Conservation (phyloP, 2,888 invertebrate species). For the Hybos culiciformis region DNA sequence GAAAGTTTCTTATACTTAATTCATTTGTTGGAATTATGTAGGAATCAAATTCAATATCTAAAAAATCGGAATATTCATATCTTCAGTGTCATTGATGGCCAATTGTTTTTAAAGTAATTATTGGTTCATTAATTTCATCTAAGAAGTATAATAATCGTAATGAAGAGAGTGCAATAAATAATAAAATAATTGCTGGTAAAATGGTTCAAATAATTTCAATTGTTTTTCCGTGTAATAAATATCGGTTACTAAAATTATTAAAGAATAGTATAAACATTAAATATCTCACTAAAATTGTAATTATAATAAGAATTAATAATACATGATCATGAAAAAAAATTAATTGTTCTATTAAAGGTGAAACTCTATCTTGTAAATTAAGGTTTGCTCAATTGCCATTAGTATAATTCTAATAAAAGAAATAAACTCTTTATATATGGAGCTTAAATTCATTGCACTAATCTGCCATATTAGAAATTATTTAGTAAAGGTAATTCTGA, state of each 20-base stretch:
- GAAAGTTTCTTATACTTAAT: constrained; percentile 37
- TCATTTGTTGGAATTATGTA: constrained; percentile 42
- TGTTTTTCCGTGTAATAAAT: constrained; percentile 43
- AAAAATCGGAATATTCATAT: constrained; percentile 52
- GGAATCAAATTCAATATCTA: constrained; percentile 45
- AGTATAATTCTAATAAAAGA: constrained; percentile 46
- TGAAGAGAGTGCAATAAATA: constrained; percentile 49
- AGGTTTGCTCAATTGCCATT: constrained; percentile 44
- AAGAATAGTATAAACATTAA: constrained; percentile 42
- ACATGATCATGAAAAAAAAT: constrained; percentile 49
- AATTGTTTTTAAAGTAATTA: constrained; percentile 46
- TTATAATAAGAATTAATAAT: constrained; percentile 46
- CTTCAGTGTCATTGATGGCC: constrained; percentile 54
- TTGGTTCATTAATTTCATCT: constrained; percentile 46
- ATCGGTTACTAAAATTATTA: constrained; percentile 44
- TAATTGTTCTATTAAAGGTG: constrained; percentile 52
- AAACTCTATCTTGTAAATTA: constrained; percentile 45
- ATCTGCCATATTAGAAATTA: constrained; percentile 49
- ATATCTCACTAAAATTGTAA: constrained; percentile 45
- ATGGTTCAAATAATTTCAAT: constrained; percentile 54
- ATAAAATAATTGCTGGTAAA: constrained; percentile 44
- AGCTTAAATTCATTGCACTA: constrained; percentile 52
- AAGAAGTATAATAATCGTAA: constrained; percentile 45
- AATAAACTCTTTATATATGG: constrained; percentile 47
- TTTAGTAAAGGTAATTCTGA: constrained; percentile 44